Conservation (phyloP, 2,113 vertebrate genomes). For the Tachuris rubrigastra region DNA sequence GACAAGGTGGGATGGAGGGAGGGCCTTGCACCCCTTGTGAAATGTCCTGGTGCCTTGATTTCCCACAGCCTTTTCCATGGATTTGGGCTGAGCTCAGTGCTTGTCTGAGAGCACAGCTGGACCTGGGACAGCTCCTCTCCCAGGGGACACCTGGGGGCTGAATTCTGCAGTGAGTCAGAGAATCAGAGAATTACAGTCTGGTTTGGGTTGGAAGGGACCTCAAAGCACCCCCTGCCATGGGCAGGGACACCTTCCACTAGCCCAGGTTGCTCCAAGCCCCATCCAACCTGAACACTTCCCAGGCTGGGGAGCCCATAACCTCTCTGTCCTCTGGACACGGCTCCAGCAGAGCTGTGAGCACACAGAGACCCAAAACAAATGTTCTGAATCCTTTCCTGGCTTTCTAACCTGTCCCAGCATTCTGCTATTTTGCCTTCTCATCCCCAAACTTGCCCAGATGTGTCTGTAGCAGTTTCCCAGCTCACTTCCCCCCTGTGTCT, state of each 20-base stretch:
- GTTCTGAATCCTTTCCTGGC: background rate
- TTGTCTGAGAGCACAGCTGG: background rate
- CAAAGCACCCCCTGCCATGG: rapidly evolving
- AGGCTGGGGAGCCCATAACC: background rate
- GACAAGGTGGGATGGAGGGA: background rate
- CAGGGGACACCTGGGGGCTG: background rate
- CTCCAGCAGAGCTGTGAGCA: background rate
- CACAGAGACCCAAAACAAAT: background rate
- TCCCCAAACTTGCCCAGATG: background rate
- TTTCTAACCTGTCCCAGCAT: rapidly evolving
- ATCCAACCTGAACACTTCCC: rapidly evolving
- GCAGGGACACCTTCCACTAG: background rate
- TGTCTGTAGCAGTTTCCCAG: background rate
- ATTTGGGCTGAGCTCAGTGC: background rate
- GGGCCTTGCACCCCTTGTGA: rapidly evolving
- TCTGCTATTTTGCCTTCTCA: background rate
- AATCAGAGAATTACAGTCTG: background rate
- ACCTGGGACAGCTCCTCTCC: background rate
- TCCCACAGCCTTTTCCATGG: background rate
- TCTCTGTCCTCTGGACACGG: rapidly evolving
- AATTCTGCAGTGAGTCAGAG: background rate
- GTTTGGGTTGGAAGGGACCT: background rate
- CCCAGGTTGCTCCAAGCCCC: background rate
- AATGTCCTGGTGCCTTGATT: background rate
- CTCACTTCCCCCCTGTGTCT: rapidly evolving